A percentile compares a stretch with the other conserved stretches of the same genome.
phyloP scores from a whole-genome alignment of 2,113 vertebrate species.

The Petrocephalus zakoni region DNA sequence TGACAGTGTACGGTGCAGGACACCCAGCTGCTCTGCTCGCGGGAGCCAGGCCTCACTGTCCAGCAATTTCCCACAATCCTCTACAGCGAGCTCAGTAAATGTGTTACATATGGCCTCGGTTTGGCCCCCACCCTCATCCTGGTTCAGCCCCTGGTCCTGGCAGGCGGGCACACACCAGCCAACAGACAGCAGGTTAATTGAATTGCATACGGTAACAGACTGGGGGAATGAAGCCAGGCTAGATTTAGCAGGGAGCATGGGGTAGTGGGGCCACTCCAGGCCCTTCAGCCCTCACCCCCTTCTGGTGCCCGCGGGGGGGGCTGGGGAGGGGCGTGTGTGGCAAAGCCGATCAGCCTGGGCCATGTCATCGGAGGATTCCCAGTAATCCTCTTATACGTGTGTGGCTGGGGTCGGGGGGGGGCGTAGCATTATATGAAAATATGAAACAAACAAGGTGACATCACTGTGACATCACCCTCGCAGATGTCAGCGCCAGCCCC shows the following conservation, averaged over 20 bases:
- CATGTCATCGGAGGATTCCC: background rate
- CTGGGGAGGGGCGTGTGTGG: background rate
- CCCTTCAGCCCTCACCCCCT: background rate
- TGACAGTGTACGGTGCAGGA: background rate
- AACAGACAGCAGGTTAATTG: slow-evolving; percentile 23
- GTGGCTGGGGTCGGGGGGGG: background rate
- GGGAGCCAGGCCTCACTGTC: background rate
- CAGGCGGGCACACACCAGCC: background rate
- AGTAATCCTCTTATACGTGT: slow-evolving; percentile 10
- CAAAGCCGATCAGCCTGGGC: slow-evolving; percentile 12
- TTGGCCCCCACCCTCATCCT: background rate
- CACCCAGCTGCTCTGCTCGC: background rate
- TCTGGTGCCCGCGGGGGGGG: background rate
- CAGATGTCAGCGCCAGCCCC: background rate
- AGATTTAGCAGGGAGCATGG: background rate
- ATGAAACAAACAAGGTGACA: background rate
- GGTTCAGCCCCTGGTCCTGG: background rate
- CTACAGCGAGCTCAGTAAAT: background rate
- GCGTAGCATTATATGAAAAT: background rate
- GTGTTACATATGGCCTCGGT: slow-evolving; percentile 14
- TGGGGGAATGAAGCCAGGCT: background rate
- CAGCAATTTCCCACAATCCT: background rate
- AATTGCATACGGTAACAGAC: slow-evolving; percentile 3
- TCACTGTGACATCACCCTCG: background rate
- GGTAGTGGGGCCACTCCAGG: background rate